Evolutionary conservation across 2,888 invertebrate genomes (phyloP), one percentile per base, ranked within the genome.

Genomic region (Melanostoma scalare): DNA sequence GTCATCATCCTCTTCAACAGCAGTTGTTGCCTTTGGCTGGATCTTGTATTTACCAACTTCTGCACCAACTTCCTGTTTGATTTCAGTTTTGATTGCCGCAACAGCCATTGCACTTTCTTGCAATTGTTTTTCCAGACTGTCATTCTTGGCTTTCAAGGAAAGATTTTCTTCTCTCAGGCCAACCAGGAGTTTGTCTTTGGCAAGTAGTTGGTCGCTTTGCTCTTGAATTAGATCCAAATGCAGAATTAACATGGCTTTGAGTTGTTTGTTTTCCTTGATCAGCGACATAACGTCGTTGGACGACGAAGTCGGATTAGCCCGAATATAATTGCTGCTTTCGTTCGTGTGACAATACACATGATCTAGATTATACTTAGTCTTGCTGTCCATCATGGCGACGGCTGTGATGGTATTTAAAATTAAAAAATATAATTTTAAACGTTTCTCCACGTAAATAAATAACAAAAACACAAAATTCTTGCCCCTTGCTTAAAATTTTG

Each of bases 141-240:
- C 87, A 55, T 89, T 87, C 40, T 89, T 88, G 0, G 86, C 50
- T n/a, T 93, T 93, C 92, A 97, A 95, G 90, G 94, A 93, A 90
- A 95, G 95, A 92, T 96, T 95, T 92, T 97, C 97, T 87, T 94
- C 94, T 88, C 94, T 93, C 42, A 96, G 92, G 69, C 94, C 93
- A 76, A 94, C 93, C 85, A 96, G 93, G 67, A 94, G 92, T 89
- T 95, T 96, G 87, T 97, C 97, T 91, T 95, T 96, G 87, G 94
- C 94, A 86, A 94, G 93, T 85, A 97, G 93, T 87, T 95, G 94
- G 88, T 97, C 96, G 88, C 96, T 96, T 91, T 97, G 97, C 91
- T 97, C 96, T 90, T 97, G 97, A 89, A 97, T 96, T 84, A 97
- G 92, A 91, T 97, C 97, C 88, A 97, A 92, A 90, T 98, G 97